Evolutionary conservation across 2,888 invertebrate genomes (phyloP), one percentile per base, ranked within the genome.

Genomic region (Pandemis cinnamomeana): DNA sequence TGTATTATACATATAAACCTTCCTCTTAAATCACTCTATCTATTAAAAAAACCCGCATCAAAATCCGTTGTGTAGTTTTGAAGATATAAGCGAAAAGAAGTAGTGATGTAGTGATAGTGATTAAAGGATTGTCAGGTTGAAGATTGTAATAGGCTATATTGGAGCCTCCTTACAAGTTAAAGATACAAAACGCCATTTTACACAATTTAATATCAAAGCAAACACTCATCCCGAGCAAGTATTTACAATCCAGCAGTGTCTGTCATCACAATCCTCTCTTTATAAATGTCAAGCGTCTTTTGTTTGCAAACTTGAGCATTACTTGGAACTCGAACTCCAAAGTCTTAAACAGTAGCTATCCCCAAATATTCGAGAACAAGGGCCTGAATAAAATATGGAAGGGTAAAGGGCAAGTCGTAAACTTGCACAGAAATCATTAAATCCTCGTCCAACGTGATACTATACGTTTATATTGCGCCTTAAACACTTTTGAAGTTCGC

Each of bases 381-480:
- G 20, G 69, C 11, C 55, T 72, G 64, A 69, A 73, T 73, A 73
- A 73, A 73, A 69, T 73, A 73, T 69, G 64, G 60, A 58, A 55
- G 72, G 69, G 60, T 48, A 69, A 69, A 69, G 58, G 64, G 20
- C 68, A 73, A 46, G 55, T 63, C 63, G 72, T 73, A 69, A 73
- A 73, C 61, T 72, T 62, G 69, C 58, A 53, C 62, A 68, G 69
- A 60, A 73, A 73, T 64, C 72, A 73, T 73, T 69, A 73, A 73
- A 69, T 69, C 58, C 69, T 36, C 62, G 68, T 42, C 67, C 53
- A 62, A 20, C 7, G 48, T 7, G 13, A 36, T 64, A 27, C 64
- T 48, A 48, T 63, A 64, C 48, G 27, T 36, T 27, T 27, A 48
- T 64, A 27, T 51, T 27, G 58, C 58, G 58, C 11, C 11, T 27